A percentile compares a stretch with the other conserved stretches of the same genome.
Conservation (phyloP, 2,113 vertebrate species). For the Spea bombifrons region DNA sequence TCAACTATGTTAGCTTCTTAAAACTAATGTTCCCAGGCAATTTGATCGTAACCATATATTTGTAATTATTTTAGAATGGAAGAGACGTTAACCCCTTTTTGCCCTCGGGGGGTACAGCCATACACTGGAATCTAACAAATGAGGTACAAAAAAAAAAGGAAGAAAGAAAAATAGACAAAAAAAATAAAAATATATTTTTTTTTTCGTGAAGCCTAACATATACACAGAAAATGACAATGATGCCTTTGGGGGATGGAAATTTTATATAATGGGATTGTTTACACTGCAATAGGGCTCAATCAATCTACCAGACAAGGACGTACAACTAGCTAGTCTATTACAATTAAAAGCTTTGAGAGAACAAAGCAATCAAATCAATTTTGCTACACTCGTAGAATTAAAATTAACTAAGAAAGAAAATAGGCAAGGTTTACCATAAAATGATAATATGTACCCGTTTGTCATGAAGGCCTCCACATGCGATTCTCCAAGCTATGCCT, state of each 20-base stretch:
- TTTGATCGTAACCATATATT: background rate
- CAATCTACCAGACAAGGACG: slow-evolving; percentile 80
- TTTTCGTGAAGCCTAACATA: background rate
- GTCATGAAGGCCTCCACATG: no score
- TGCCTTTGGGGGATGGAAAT: slow-evolving; percentile 79
- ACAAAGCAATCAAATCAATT: slow-evolving; percentile 73
- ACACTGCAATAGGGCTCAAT: slow-evolving; percentile 79
- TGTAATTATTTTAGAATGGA: slow-evolving; percentile 64
- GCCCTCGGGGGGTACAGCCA: no score
- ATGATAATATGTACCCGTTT: no score
- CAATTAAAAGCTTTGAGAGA: slow-evolving; percentile 79
- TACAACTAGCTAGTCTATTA: slow-evolving; percentile 80
- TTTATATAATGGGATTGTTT: slow-evolving; percentile 84
- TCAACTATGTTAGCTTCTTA: slow-evolving; percentile 73
- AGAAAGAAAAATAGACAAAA: no score
- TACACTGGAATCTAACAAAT: no score
- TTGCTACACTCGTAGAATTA: slow-evolving; percentile 59
- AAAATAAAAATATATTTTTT: slow-evolving; percentile 67
- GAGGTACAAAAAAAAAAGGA: no score
- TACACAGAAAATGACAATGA: slow-evolving; percentile 67
- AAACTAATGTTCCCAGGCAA: slow-evolving; percentile 12
- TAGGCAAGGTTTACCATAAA: no score
- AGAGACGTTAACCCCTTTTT: slow-evolving; percentile 57
- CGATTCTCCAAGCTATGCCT: no score
- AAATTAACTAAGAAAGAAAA: background rate